These are phyloP conservation scores for Drosophila biarmipes DNA, from an alignment of 1,140 invertebrate species.

Conservation along the genomic window DNA sequence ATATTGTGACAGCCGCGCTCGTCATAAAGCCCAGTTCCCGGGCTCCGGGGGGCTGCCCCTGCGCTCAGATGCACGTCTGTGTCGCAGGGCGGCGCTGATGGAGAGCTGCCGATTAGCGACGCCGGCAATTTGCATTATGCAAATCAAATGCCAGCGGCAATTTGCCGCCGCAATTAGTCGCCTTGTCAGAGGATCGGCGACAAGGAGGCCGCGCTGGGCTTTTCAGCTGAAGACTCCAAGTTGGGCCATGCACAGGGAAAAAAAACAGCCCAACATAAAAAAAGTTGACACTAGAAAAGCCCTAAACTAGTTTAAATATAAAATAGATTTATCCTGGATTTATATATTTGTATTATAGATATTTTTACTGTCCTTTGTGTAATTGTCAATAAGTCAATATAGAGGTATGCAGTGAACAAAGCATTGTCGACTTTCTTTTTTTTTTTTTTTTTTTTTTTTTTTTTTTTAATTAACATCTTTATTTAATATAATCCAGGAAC, in stretches of 20 bases:
- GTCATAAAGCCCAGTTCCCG: slow-evolving; percentile 60
- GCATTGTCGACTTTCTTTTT: too few relatives aligned
- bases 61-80: not conserved
- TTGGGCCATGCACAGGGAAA: not conserved
- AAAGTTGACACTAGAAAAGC: too few relatives aligned
- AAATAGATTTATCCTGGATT: too few relatives aligned
- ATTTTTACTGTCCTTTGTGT: too few relatives aligned
- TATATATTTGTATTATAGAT: too few relatives aligned
- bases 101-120: slow-evolving; percentile 54
- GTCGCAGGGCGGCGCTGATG: slow-evolving; percentile 27
- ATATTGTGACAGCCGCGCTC: slow-evolving; percentile 74
- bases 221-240: not conserved
- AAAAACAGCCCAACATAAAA: too few relatives aligned
- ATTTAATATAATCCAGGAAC: too few relatives aligned
- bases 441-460: too few relatives aligned
- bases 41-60: not conserved
- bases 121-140: slow-evolving; percentile 73
- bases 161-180: slow-evolving; percentile 77
- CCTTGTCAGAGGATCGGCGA: slow-evolving; percentile 66
- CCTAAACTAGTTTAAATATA: too few relatives aligned
- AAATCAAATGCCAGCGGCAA: slow-evolving; percentile 73
- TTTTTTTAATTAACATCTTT: too few relatives aligned
- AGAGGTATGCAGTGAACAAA: too few relatives aligned
- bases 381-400: too few relatives aligned
- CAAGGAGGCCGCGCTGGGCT: slow-evolving; percentile 22